Evolutionary conservation across 2,888 invertebrate species (phyloP), one percentile per base, ranked within the genome.

Genomic region (Agriopis aurantiaria): DNA sequence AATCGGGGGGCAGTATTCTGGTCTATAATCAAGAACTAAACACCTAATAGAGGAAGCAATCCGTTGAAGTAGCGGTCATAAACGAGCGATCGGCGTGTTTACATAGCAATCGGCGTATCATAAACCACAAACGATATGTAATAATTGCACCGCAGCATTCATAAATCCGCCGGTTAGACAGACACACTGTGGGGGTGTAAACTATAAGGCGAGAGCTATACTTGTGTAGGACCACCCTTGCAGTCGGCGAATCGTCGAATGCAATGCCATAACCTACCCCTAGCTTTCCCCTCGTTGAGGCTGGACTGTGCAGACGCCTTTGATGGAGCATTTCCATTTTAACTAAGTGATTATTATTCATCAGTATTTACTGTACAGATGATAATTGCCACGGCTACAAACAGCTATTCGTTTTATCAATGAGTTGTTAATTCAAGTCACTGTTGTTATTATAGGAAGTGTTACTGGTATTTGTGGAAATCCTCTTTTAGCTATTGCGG

Each of bases 191-290:
- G 84, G 83, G 83, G 80, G 83, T 82, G 85, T 82, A 85, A 82
- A 86, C 84, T 88, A 88, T 85, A 86, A 79, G 67, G 62, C 48
- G 77, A 82, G 48, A 56, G 83, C 85, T 89, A 85, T 90, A 90
- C 85, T 91, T 91, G 89, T 91, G 89, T 88, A 88, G 87, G 88
- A 88, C 90, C 91, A 86, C 91, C 90, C 78, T 88, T 90, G 91
- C 92, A 91, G 85, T 86, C 82, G 86, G 85, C 85, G 88, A 84
- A 87, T 86, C 86, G 87, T 88, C 88, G 88, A 89, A 88, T 92
- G 92, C 92, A 92, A 88, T 87, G 82, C 91, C 91, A 91, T 91
- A 92, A 88, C 92, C 92, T 91, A 91, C 91, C 91, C 89, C 88
- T 90, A 90, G 87, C 85, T 81, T 86, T 89, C 91, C 92, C 92